Evolutionary conservation across 2,888 invertebrate genomes (phyloP), one percentile per base, ranked within the genome.

Genomic region (Icerya purchasi): DNA sequence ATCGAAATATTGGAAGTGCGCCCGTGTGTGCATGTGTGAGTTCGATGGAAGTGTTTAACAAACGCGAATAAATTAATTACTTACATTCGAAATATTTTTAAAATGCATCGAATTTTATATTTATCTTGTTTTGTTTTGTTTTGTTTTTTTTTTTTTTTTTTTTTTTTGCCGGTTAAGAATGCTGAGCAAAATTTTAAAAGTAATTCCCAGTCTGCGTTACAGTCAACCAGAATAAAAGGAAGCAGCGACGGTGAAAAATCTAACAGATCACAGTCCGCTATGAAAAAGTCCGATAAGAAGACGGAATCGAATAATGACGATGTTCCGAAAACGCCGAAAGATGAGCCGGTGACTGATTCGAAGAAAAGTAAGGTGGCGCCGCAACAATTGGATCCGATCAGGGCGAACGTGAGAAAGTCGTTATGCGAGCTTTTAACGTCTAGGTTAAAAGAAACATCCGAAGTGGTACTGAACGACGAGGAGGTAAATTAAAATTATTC

Each of bases 341-440:
- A 1, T 1, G 57, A 57, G 24, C 60, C 61, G 59, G 2, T 58
- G 53, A 36, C 61, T 56, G 10, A 59, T 8, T 1, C 60, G 22
- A 59, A 53, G 58, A 61, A 56, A 51, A 56, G 52, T 49, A 22
- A 57, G 1, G n/a, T 24, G 14, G 57, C 54, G 3, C 51, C 54
- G 36, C 36, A 53, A 19, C 56, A 55, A 18, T 24, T 57, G 3
- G 86, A 86, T 66, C 81, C 84, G 8, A 80, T 90, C 54, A 75
- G 93, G 57, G 77, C 85, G 2, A 92, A 85, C 70, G 88, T 93
- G 22, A 78, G 84, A 54, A 88, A 87, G 68, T 84, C 86, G 0
- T 73, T 94, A 50, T 73, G 76, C 19, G 82, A 82, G 58, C 76
- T 78, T 62, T 67, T 83, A 21, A 70, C 73, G 8, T 72, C 74